A percentile compares a stretch with the other conserved stretches of the same genome.
phyloP scores from a whole-genome alignment of 2,113 vertebrate species.

The Istiophorus platypterus region DNA sequence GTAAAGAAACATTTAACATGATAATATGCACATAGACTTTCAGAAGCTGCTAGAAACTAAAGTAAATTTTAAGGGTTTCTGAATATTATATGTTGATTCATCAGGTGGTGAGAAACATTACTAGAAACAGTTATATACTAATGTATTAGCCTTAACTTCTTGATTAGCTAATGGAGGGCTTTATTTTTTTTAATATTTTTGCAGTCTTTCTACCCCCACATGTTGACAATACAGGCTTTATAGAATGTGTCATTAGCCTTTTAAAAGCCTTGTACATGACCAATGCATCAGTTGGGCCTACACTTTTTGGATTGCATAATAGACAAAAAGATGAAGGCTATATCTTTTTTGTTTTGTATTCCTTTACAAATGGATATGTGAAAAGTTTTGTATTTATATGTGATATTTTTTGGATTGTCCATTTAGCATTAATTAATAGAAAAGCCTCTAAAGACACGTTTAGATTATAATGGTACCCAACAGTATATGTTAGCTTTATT shows the following conservation, averaged over 20 bases:
- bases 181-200: neutral
- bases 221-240: no score
- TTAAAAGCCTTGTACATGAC: no score
- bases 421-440: neutral
- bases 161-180: neutral
- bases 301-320: no score
- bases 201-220: no score
- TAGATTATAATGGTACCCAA: neutral
- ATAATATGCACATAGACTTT: neutral
- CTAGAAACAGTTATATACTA: neutral
- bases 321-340: no score
- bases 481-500: neutral
- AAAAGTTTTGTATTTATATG: neutral
- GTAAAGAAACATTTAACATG: neutral
- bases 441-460: neutral
- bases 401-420: neutral
- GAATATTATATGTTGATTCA: neutral
- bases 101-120: neutral
- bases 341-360: neutral
- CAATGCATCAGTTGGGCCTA: no score
- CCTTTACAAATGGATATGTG: neutral
- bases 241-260: no score
- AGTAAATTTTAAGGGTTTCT: neutral
- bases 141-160: neutral
- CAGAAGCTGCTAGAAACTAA: neutral